phyloP scores from a whole-genome alignment of 1,140 invertebrate species.

The Phthorimaea operculella region DNA sequence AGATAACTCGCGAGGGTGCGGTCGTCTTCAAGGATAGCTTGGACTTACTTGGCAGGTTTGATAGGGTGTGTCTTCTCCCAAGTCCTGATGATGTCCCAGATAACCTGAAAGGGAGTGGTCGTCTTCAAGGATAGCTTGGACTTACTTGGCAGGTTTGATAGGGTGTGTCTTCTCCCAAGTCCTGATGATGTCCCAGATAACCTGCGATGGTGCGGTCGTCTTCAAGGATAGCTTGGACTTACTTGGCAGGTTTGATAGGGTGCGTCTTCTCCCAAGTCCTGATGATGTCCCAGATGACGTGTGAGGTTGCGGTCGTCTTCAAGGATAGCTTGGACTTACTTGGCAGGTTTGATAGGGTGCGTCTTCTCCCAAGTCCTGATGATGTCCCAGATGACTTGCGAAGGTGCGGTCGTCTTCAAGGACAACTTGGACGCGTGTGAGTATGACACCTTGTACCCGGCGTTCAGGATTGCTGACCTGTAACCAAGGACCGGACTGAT shows the following conservation, averaged over 20 bases:
- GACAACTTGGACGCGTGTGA: constrained; percentile 91
- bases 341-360: constrained; percentile 70
- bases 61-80: constrained; percentile 81
- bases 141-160: constrained; percentile 62
- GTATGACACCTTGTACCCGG: constrained; percentile 91
- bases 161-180: constrained; percentile 81
- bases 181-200: constrained; percentile 95
- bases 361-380: constrained; percentile 82
- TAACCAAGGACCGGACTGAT: constrained; percentile 25
- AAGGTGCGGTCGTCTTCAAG: constrained; percentile 94
- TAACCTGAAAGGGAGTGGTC: constrained; percentile 82
- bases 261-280: constrained; percentile 80
- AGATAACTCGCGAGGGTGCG: constrained; percentile 87
- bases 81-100: constrained; percentile 94
- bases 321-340: constrained; percentile 77
- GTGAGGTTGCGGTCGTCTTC: constrained; percentile 92
- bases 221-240: constrained; percentile 85
- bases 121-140: constrained; percentile 92
- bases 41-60: constrained; percentile 60
- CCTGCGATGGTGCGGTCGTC: constrained; percentile 86
- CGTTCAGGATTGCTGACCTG: constrained; percentile 94
- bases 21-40: constrained; percentile 93
- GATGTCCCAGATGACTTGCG: constrained; percentile 92
- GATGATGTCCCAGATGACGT: constrained; percentile 94
- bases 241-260: constrained; percentile 69